Percentiles rank a stretch among this genome's conserved stretches.
These are phyloP conservation scores for Drosophila mulleri DNA, from an alignment of 2,888 invertebrate genomes.

Conservation along the genomic window DNA sequence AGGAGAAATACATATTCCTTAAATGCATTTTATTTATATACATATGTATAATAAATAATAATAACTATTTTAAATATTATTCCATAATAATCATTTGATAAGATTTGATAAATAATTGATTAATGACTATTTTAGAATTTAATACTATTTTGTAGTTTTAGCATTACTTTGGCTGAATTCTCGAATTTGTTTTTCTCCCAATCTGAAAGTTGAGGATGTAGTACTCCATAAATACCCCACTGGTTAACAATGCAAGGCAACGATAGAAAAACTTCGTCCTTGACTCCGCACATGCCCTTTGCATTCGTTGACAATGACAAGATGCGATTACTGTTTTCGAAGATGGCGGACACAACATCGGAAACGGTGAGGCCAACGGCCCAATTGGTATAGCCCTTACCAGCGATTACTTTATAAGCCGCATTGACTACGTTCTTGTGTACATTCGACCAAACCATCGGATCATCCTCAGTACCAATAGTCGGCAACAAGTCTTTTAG, in stretches of 20 bases:
- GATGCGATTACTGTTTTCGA: slow-evolving; percentile 89
- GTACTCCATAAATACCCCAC: slow-evolving; percentile 88
- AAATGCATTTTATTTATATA: too few species aligned
- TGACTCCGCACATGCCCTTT: slow-evolving; percentile 88
- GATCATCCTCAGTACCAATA: slow-evolving; percentile 89
- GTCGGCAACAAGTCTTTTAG: slow-evolving; percentile 89
- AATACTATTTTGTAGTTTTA: slow-evolving; percentile 43
- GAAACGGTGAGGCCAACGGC: slow-evolving; percentile 91
- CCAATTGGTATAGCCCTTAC: slow-evolving; percentile 95
- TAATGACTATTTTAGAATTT: too few species aligned
- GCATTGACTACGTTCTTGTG: slow-evolving; percentile 91
- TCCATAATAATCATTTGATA: too few species aligned
- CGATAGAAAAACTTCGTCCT: slow-evolving; percentile 92
- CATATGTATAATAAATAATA: too few species aligned
- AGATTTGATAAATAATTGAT: too few species aligned
- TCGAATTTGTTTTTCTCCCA: slow-evolving; percentile 87
- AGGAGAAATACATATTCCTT: too few species aligned
- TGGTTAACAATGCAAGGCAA: slow-evolving; percentile 90
- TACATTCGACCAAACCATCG: slow-evolving; percentile 90
- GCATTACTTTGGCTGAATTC: slow-evolving; percentile 88
- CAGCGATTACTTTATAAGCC: slow-evolving; percentile 91
- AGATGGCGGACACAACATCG: slow-evolving; percentile 88
- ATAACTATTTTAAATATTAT: too few species aligned
- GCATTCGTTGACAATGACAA: slow-evolving; percentile 90
- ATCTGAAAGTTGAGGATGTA: slow-evolving; percentile 88